phyloP scores from a whole-genome alignment of 2,113 vertebrate genomes.

The Neomonachus schauinslandi region DNA sequence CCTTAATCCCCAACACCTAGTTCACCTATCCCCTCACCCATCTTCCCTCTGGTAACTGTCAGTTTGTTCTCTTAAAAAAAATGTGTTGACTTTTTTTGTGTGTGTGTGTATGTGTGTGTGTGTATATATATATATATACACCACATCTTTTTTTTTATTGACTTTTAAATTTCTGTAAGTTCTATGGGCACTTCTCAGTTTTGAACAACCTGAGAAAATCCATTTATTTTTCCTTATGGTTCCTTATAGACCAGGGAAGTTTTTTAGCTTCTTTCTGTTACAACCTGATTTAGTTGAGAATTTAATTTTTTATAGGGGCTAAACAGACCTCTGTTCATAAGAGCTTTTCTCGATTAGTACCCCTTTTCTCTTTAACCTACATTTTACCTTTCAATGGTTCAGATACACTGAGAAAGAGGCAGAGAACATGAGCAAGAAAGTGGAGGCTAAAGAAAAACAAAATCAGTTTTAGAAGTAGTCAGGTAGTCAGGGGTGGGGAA shows the following conservation, averaged over 20 bases:
- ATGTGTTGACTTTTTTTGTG: not conserved
- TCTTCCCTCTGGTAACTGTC: not conserved
- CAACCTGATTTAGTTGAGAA: conserved; percentile 18
- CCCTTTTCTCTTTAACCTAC: not conserved
- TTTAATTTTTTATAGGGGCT: conserved; percentile 17
- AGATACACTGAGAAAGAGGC: not conserved
- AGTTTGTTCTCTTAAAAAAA: not conserved
- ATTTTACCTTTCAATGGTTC: not conserved
- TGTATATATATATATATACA: no score
- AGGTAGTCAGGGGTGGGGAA: not conserved
- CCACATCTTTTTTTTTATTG: no score
- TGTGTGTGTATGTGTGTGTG: no score
- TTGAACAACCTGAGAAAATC: not conserved
- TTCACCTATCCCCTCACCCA: not conserved
- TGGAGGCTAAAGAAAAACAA: not conserved
- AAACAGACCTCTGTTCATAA: not conserved
- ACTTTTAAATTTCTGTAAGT: conserved; percentile 9
- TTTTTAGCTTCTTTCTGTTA: conserved; percentile 27
- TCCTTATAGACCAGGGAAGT: not conserved
- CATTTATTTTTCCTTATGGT: not conserved
- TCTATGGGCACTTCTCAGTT: not conserved
- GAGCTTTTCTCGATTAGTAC: not conserved
- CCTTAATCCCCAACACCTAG: not conserved
- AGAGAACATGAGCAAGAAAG: not conserved
- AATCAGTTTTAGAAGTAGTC: not conserved